Percentiles rank a stretch among this genome's conserved stretches.
Conservation (phyloP, 2,797 vertebrate genomes). For the Poeciliopsis infans region DNA sequence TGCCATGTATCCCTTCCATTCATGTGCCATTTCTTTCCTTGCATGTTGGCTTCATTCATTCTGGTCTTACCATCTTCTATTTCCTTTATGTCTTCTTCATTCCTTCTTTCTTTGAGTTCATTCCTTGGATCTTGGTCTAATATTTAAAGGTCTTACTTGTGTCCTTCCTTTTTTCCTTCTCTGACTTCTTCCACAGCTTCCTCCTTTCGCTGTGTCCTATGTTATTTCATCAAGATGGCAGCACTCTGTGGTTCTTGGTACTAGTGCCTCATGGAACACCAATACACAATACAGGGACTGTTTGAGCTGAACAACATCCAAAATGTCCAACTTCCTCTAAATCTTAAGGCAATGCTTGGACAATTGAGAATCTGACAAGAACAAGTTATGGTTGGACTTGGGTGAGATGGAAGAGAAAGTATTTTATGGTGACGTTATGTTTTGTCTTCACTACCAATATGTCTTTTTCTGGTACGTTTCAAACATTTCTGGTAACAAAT, state of each 20-base stretch:
- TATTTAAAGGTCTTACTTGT: background rate
- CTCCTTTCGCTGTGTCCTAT: no score
- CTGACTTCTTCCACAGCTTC: no score
- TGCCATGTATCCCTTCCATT: background rate
- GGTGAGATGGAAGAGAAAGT: background rate
- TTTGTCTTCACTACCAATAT: conserved; percentile 1
- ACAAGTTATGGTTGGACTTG: background rate
- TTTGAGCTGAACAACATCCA: background rate
- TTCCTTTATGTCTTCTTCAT: background rate
- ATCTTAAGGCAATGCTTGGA: background rate
- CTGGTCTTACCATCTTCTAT: background rate
- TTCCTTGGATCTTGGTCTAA: background rate
- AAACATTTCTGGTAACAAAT: conserved; percentile 54
- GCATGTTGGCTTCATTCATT: background rate
- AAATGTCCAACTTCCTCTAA: background rate
- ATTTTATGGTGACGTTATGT: background rate
- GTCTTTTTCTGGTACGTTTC: background rate
- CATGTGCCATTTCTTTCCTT: background rate
- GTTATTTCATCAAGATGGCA: no score
- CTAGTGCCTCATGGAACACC: no score
- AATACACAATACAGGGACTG: no score
- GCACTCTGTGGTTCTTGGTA: no score
- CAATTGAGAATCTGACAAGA: background rate
- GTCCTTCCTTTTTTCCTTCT: background rate
- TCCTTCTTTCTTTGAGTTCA: background rate